phyloP scores from a whole-genome alignment of 1,140 invertebrate genomes.

The Zaprionus camerounensis region DNA sequence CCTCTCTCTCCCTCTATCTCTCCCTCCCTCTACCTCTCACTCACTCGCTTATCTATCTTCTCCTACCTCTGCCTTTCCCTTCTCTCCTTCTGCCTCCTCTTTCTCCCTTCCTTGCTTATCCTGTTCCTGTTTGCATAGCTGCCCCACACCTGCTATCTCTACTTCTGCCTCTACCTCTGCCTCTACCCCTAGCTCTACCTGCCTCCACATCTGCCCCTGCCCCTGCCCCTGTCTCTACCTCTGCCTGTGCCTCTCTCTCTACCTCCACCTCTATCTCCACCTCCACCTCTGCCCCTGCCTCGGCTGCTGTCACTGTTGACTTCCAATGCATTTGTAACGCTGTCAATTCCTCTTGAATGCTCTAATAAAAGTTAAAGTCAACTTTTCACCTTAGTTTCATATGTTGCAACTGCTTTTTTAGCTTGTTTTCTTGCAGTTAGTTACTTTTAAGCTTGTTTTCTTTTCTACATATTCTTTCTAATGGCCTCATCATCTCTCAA shows the following conservation, averaged over 20 bases:
- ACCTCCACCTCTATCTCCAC: not conserved
- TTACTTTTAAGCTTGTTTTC: not conserved
- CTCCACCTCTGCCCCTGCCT: not conserved
- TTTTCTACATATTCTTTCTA: not conserved
- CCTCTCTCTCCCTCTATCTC: not conserved
- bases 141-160: not conserved
- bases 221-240: not conserved
- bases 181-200: not conserved
- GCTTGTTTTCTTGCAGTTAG: not conserved
- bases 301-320: not conserved
- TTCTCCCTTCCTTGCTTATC: slow-evolving; percentile 2
- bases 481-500: not conserved
- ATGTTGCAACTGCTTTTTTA: not conserved
- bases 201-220: not conserved
- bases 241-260: too few species aligned
- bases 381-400: slow-evolving; percentile 7
- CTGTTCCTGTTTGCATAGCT: not conserved
- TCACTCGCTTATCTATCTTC: slow-evolving; percentile 9
- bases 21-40: not conserved
- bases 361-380: slow-evolving; percentile 19
- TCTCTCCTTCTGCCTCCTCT: too few species aligned
- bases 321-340: slow-evolving; percentile 37
- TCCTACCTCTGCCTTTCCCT: not conserved
- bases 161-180: not conserved
- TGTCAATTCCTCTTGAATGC: slow-evolving; percentile 36